Evolutionary conservation across 2,113 vertebrate genomes (phyloP).

Genomic region (Pipa parva): DNA sequence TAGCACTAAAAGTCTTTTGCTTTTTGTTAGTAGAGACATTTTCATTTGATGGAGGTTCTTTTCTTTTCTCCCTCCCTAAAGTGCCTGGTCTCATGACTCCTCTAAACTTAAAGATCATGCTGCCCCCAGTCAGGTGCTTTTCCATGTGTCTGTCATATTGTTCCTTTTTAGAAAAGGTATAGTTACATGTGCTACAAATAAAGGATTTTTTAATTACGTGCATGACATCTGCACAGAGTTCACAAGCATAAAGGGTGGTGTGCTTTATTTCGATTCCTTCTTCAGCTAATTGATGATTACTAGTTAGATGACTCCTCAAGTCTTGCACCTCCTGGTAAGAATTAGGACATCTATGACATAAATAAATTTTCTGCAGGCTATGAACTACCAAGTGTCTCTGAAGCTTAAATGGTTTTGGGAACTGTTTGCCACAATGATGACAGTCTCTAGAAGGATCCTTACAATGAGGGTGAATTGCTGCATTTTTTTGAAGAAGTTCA

Average conservation of each 20-base stretch:
- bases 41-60: slow-evolving; percentile 30
- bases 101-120: slow-evolving; percentile 82
- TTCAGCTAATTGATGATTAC: slow-evolving; percentile 69
- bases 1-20: slow-evolving; percentile 57
- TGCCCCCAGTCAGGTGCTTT: slow-evolving; percentile 80
- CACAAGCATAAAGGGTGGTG: slow-evolving; percentile 88
- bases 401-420: slow-evolving; percentile 97
- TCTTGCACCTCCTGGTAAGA: slow-evolving; percentile 82
- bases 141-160: slow-evolving; percentile 97
- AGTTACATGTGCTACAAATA: slow-evolving; percentile 96
- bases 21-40: slow-evolving; percentile 66
- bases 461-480: slow-evolving; percentile 84
- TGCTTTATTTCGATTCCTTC: slow-evolving; percentile 84
- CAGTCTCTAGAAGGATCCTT: slow-evolving; percentile 94
- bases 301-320: slow-evolving; percentile 79
- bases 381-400: slow-evolving; percentile 95
- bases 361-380: slow-evolving; percentile 89
- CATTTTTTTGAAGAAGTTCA: slow-evolving; percentile 62
- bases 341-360: slow-evolving; percentile 87
- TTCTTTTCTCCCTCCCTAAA: slow-evolving; percentile 57
- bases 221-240: slow-evolving; percentile 94
- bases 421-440: slow-evolving; percentile 95
- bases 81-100: slow-evolving; percentile 77
- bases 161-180: slow-evolving; percentile 96
- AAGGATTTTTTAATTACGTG: slow-evolving; percentile 95